These are phyloP conservation scores for Lasaia peninsularis DNA, from an alignment of 1,140 invertebrate species.

Conservation along the genomic window DNA sequence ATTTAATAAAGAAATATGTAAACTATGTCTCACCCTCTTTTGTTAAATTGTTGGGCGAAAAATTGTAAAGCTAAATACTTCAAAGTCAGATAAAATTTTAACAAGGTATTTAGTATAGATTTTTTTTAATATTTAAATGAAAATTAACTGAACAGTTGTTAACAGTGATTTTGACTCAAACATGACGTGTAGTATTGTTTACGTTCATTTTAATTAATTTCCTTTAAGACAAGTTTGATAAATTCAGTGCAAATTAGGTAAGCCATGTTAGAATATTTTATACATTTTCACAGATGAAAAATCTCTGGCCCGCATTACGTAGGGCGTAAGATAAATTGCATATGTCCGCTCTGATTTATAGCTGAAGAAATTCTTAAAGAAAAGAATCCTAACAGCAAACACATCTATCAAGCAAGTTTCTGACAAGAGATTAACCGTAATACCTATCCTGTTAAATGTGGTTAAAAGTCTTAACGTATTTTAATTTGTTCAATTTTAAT, in stretches of 20 bases:
- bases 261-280: neutral
- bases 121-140: no score
- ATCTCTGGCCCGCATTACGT: slow-evolving; percentile 19
- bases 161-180: no score
- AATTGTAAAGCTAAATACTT: no score
- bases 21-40: no score
- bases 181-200: no score
- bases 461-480: neutral
- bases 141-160: no score
- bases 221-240: neutral
- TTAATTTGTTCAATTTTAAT: neutral
- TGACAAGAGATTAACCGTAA: slow-evolving; percentile 21
- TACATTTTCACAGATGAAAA: slow-evolving; percentile 4
- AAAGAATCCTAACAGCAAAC: slow-evolving; percentile 29
- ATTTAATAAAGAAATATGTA: no score
- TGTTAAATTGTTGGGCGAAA: no score
- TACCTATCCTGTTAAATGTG: neutral
- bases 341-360: slow-evolving; percentile 51
- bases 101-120: no score
- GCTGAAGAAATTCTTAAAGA: slow-evolving; percentile 37
- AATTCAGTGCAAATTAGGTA: neutral
- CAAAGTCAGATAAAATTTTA: no score
- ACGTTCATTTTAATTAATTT: no score
- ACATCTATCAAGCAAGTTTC: slow-evolving; percentile 44
- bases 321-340: slow-evolving; percentile 48